Evolutionary conservation across 2,113 vertebrate genomes (phyloP).

Genomic region (Struthidea cinerea): DNA sequence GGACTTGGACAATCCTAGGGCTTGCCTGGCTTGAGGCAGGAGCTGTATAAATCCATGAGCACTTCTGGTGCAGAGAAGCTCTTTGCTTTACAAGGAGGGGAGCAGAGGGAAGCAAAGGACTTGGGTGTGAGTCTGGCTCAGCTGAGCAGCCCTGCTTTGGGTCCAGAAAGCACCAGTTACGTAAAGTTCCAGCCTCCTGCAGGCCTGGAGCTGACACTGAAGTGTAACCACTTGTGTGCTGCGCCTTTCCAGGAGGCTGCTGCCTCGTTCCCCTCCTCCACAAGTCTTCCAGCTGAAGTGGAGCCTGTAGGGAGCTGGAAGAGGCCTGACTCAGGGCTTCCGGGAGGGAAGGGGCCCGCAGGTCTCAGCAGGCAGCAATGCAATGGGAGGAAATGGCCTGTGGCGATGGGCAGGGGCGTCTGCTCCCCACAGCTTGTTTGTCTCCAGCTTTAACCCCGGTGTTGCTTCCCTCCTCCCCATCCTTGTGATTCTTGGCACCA

Average conservation of each 20-base stretch:
- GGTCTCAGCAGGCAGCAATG: slow-evolving; percentile 2
- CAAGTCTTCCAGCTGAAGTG: not conserved
- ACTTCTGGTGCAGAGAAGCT: not conserved
- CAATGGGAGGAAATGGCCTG: slow-evolving; percentile 64
- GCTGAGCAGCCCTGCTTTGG: not conserved
- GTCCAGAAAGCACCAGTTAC: not conserved
- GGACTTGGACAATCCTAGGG: not conserved
- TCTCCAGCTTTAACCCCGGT: not conserved
- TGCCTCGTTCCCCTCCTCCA: not conserved
- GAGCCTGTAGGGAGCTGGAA: not conserved
- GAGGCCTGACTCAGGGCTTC: slow-evolving; percentile 1
- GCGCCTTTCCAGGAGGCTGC: not conserved
- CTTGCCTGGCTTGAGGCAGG: not conserved
- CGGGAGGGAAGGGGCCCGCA: slow-evolving; percentile 12
- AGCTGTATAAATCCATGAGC: not conserved
- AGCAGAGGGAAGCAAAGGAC: not conserved
- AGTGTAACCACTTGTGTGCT: not conserved
- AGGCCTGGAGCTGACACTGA: not conserved
- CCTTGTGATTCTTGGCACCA: slow-evolving; percentile 41
- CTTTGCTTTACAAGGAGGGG: not conserved
- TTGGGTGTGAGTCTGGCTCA: not conserved
- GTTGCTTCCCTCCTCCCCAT: not conserved
- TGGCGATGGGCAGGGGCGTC: not conserved
- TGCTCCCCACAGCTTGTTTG: not conserved
- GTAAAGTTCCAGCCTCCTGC: not conserved